These are phyloP conservation scores for Poliocrania exsul DNA, from an alignment of 2,797 vertebrate species.

Conservation along the genomic window DNA sequence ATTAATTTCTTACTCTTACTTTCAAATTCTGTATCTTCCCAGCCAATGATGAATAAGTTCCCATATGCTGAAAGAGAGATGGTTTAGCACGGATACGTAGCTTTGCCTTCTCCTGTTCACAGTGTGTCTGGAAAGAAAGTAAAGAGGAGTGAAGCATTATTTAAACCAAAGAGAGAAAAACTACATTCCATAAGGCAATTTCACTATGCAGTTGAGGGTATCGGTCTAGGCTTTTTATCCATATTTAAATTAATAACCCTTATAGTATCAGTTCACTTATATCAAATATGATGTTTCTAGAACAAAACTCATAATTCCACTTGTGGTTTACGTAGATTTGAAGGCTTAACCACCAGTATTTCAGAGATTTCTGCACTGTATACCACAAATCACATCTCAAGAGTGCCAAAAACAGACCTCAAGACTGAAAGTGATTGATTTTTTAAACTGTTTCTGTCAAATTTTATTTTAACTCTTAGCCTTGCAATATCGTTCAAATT, in stretches of 20 bases:
- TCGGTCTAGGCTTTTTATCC: neutral
- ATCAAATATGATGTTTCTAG: neutral
- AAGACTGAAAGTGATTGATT: neutral
- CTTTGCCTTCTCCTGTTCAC: conserved; percentile 76
- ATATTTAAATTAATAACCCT: neutral
- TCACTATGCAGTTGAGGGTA: neutral
- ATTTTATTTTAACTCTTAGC: neutral
- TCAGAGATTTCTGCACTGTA: neutral
- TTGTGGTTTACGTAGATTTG: neutral
- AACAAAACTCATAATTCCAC: neutral
- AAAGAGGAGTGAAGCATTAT: neutral
- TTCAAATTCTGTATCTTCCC: conserved; percentile 85
- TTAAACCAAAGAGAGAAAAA: neutral
- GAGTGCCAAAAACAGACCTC: neutral
- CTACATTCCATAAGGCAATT: neutral
- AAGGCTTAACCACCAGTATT: neutral
- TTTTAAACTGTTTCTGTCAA: neutral
- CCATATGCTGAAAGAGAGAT: conserved; percentile 91
- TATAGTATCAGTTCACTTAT: neutral
- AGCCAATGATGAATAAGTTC: conserved; percentile 83
- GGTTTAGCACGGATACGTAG: conserved; percentile 81
- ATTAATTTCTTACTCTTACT: conserved; percentile 73
- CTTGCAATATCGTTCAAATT: neutral
- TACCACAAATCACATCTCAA: neutral
- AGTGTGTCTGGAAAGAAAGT: conserved; percentile 72